Conservation (phyloP, 2,797 vertebrate species). For the Galaxias olidus region DNA sequence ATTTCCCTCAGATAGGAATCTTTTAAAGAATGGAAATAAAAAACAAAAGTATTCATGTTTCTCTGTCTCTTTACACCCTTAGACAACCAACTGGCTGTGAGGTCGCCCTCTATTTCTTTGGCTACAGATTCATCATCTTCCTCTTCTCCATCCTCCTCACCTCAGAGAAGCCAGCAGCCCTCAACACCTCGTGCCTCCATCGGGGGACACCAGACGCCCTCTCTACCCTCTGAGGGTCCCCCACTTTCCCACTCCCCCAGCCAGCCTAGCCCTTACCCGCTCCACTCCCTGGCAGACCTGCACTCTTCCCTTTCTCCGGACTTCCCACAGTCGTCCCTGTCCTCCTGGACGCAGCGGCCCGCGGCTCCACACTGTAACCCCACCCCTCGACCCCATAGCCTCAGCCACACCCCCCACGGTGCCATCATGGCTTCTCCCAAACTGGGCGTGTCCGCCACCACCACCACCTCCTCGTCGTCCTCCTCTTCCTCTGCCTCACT, state of each 20-base stretch:
- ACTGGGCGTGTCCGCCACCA: slow-evolving; percentile 77
- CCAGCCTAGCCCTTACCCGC: slow-evolving; percentile 33
- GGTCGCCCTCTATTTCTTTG: slow-evolving; percentile 52
- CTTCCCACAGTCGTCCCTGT: slow-evolving; percentile 29
- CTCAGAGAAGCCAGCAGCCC: slow-evolving; percentile 54
- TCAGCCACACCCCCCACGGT: slow-evolving; percentile 33
- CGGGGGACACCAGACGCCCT: slow-evolving; percentile 60
- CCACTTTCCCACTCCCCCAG: slow-evolving; percentile 37
- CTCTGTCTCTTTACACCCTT: slow-evolving; percentile 39
- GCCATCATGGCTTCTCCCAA: slow-evolving; percentile 80
- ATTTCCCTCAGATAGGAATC: neutral
- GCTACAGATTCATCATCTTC: slow-evolving; percentile 57
- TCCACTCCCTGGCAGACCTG: slow-evolving; percentile 37
- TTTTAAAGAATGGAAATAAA: neutral
- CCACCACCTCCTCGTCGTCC: slow-evolving; percentile 73
- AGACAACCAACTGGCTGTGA: slow-evolving; percentile 73
- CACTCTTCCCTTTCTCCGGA: slow-evolving; percentile 36
- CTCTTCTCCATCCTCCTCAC: slow-evolving; percentile 52
- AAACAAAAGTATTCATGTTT: slow-evolving; percentile 3
- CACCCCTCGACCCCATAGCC: slow-evolving; percentile 48
- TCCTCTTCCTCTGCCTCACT: slow-evolving; percentile 75
- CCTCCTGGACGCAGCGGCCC: slow-evolving; percentile 31
- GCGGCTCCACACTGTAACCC: slow-evolving; percentile 32
- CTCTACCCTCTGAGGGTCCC: slow-evolving; percentile 41
- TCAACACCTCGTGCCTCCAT: slow-evolving; percentile 54